phyloP scores from a whole-genome alignment of 2,888 invertebrate species.

The Zele albiditarsus region DNA sequence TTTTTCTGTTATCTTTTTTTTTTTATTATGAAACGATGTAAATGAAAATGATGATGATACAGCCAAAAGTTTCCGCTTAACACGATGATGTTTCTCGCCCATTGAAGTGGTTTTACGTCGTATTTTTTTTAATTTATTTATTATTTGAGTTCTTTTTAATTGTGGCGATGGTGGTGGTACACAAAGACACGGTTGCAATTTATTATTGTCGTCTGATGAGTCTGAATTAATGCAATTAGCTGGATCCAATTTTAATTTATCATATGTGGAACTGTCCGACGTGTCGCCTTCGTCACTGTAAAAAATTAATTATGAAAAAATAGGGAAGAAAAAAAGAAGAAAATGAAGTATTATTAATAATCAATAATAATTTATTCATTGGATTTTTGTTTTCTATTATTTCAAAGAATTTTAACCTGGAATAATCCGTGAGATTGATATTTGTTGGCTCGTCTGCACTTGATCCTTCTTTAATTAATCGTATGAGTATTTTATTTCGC shows the following conservation, averaged over 20 bases:
- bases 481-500: conserved; percentile 85
- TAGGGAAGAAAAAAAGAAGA: not conserved
- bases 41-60: not conserved
- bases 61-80: conserved; percentile 55
- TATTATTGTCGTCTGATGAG: conserved; percentile 43
- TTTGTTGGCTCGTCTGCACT: conserved; percentile 92
- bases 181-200: conserved; percentile 67
- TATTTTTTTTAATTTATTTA: conserved; percentile 56
- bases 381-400: not conserved
- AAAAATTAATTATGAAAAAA: conserved; percentile 14
- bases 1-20: not conserved
- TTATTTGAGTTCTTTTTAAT: conserved; percentile 68
- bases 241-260: conserved; percentile 58
- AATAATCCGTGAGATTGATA: conserved; percentile 89
- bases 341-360: not conserved
- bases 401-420: conserved; percentile 77
- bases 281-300: conserved; percentile 86
- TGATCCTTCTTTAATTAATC: conserved; percentile 87
- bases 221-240: conserved; percentile 57
- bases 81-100: conserved; percentile 51
- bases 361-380: conserved; percentile 16
- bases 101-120: conserved; percentile 51
- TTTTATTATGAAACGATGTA: not conserved
- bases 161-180: conserved; percentile 85
- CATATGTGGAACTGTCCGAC: conserved; percentile 81